Evolutionary conservation across 2,113 vertebrate genomes (phyloP), one percentile per base, ranked within the genome.

Genomic region (Trachemys scripta): DNA sequence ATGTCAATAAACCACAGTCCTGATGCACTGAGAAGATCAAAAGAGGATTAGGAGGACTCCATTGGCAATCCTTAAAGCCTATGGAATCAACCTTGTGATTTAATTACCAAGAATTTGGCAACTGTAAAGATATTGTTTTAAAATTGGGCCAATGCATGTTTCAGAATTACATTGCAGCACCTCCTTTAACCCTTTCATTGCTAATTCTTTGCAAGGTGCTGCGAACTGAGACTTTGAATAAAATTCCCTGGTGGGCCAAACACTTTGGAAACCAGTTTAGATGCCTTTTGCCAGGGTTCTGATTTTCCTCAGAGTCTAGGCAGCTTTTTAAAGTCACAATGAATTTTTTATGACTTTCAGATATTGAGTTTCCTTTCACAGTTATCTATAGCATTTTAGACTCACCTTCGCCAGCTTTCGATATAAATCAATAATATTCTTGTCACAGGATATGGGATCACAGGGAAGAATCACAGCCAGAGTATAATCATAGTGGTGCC

Each of bases 1-100:
- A 99, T 96, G 99, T 98, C 99, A 99, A 99, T 99, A 99, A 99
- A 98, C 98, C 98, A 89, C 96, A 97, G 97, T 98, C 98, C 96
- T 86, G 95, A 96, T 97, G 97, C 94, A 85, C 98, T 56, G 94
- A 97, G 97, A 97, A 95, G 98, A 98, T 98, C 98, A 95, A 97
- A 96, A 98, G 97, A 97, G 98, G 98, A 98, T 98, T 98, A 99
- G 93, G 75, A 95, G 92, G 97, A 93, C 97, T 97, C 93, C 27
- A 42, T 10, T 87, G 97, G 97, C 97, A 97, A 96, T 96, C 86
- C 95, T 97, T 91, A 97, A 92, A 96, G 95, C 94, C 88, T 87
- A 92, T 83, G 90, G 95, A 97, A 93, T 94, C 92, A 95, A 87
- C 75, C 47, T 85, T 87, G 90, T 87, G 91, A 96, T 94, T 96